phyloP scores from a whole-genome alignment of 2,113 vertebrate genomes.

The Bostrychus sinensis region DNA sequence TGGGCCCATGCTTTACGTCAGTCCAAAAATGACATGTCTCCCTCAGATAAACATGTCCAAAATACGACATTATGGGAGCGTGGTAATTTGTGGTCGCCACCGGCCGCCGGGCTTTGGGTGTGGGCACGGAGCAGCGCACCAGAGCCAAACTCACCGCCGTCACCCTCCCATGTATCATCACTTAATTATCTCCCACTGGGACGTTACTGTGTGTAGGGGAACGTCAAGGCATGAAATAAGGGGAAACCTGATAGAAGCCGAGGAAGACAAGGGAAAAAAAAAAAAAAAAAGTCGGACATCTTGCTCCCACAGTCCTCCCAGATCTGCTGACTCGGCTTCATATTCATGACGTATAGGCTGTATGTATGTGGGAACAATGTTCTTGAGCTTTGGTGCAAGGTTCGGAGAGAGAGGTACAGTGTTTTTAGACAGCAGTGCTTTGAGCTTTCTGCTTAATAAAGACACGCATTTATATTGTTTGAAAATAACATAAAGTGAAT shows the following conservation, averaged over 20 bases:
- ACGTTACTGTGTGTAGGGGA: background rate
- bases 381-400: background rate
- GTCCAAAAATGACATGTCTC: background rate
- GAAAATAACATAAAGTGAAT: too few species aligned
- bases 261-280: constrained; percentile 2
- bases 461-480: too few species aligned
- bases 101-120: constrained; percentile 1
- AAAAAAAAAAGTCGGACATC: background rate
- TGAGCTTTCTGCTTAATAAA: too few species aligned
- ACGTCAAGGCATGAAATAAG: constrained; percentile 12
- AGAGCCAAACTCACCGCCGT: constrained; percentile 3
- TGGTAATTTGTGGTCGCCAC: background rate
- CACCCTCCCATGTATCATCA: background rate
- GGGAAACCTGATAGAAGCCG: background rate
- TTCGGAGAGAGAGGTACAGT: background rate
- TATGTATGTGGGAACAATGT: background rate
- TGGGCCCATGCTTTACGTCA: background rate
- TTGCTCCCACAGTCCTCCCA: background rate
- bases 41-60: background rate
- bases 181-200: constrained; percentile 30
- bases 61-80: constrained; percentile 4
- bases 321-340: background rate
- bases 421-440: too few species aligned
- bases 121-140: background rate
- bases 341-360: background rate